Base-by-base conservation (phyloP, 2,888 invertebrate species). In the Tinea semifulvella region DNA sequence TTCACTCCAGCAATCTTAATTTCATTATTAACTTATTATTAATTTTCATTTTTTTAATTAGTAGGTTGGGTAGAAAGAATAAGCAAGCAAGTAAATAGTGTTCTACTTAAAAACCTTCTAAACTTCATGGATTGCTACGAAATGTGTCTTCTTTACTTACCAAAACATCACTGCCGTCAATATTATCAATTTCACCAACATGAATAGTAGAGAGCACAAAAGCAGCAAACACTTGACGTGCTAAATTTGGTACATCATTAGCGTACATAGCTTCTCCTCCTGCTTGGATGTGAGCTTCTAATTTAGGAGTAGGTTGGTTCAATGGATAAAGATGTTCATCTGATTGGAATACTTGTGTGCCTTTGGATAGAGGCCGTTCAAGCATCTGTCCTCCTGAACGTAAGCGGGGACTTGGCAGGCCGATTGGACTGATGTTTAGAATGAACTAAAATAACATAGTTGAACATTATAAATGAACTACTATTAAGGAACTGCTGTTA, bases 241-340 rank as follows among this genome's bases (percentile, higher is more conserved):
- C 74, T 10, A 68, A 55, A 0, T 79, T 66, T 2, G 85, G 85
- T 19, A 86, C 63, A 53, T 91, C 91, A 54, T 87, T 86, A 1
- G 83, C 72, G 57, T 84, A 92, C 51, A 83, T 72, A 0, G 88
- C 89, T 56, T 90, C 88, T 1, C 91, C 91, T 13, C 85, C 69
- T 38, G 84, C 80, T 60, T 88, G 89, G 19, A 79, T 75, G 3
- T 58, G 35, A 0, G 63, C 75, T 61, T 89, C 90, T 2, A 88
- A 53, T 63, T 92, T 92, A 0, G 83, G 74, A 3, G 90, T 62
- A 0, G 91, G 88, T 58, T 91, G 65, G 54, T 85, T 88, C 10
- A 91, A 56, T 0, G 92, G 91, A 75, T 86, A 91, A 18, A 86
- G 57, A 0, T 76, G 67, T 26, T 83, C 66, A 52, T 89, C 81